Evolutionary conservation across 2,113 vertebrate species (phyloP).

Genomic region (Seriola quinqueradiata): DNA sequence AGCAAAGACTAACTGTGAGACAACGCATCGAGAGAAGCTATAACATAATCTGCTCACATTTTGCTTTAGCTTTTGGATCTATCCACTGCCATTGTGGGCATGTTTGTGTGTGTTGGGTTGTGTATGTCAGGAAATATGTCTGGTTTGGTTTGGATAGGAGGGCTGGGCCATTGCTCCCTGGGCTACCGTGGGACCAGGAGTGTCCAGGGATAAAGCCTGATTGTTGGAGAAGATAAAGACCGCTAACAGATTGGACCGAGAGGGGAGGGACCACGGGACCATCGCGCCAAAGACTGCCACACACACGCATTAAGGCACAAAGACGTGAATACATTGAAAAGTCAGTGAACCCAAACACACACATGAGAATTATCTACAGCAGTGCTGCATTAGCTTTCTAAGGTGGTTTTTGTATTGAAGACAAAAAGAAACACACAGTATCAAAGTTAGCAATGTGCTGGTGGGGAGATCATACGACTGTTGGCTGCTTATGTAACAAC

Average conservation of each 20-base stretch:
- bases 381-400: neutral
- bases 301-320: slow-evolving; percentile 18
- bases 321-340: slow-evolving; percentile 21
- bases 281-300: slow-evolving; percentile 1
- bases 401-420: neutral
- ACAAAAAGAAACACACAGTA: slow-evolving; percentile 21
- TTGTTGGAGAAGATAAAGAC: slow-evolving; percentile 52
- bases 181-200: slow-evolving; percentile 45
- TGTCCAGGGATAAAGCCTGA: slow-evolving; percentile 53
- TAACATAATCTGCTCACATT: neutral
- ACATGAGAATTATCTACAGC: slow-evolving; percentile 5
- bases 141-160: slow-evolving; percentile 25
- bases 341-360: neutral
- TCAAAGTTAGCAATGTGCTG: slow-evolving; percentile 2
- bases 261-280: slow-evolving; percentile 16
- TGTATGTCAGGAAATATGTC: slow-evolving; percentile 30
- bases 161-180: neutral
- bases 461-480: slow-evolving; percentile 39
- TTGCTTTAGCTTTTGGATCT: neutral
- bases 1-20: neutral
- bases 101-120: slow-evolving; percentile 17
- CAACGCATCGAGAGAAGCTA: neutral
- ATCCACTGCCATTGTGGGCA: neutral
- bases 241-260: slow-evolving; percentile 34
- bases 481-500: slow-evolving; percentile 21